Base-by-base conservation (phyloP, 2,797 vertebrate genomes). In the Paramormyrops hopkinsi region DNA sequence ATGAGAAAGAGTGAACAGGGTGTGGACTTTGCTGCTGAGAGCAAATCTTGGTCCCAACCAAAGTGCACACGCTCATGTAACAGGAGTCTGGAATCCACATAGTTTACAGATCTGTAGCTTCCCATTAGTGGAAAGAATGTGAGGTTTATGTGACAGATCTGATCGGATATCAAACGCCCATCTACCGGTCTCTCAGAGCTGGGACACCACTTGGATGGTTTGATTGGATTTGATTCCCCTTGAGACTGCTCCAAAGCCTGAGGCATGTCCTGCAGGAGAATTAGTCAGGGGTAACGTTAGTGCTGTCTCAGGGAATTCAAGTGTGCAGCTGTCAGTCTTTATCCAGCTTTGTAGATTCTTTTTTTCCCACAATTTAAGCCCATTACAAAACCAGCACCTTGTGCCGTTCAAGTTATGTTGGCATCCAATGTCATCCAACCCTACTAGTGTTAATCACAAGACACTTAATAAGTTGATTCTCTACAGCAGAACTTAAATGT, bases 121-220 rank as follows among this genome's bases (percentile, higher is more conserved):
- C 92, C 91, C 91, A 92, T 92, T 92, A 86, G 59, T 56, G 62
- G 88, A 88, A 79, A 89, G 91, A 90, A 90, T 79, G 87, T 89
- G 88, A 41, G 90, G 90, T 88, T 91, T 90, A 90, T 89, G 89
- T 90, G 89, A 92, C 92, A 90, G 93, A 91, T 94, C 90, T 92
- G 94, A 94, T 94, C 93, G 93, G 93, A 94, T 94, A 94, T 94
- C 93, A 95, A 93, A 94, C 91, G 41, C 90, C 92, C 92, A 93
- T 93, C 91, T 87, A 92, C 87, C 91, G 90, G 91, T 90, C 79
- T 91, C 92, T 92, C 87, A 92, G 93, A 93, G 92, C 90, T 62
- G 69, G 86, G 53, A 29, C 41, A 25, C 54, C n/a, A 46, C 89
- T 89, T 76, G 90, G 93, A 94, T 92, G 90, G 85, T 91, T 91